Conservation (phyloP, 37 sponge, comb jelly and placozoan genomes). For the Agelas oroides region DNA sequence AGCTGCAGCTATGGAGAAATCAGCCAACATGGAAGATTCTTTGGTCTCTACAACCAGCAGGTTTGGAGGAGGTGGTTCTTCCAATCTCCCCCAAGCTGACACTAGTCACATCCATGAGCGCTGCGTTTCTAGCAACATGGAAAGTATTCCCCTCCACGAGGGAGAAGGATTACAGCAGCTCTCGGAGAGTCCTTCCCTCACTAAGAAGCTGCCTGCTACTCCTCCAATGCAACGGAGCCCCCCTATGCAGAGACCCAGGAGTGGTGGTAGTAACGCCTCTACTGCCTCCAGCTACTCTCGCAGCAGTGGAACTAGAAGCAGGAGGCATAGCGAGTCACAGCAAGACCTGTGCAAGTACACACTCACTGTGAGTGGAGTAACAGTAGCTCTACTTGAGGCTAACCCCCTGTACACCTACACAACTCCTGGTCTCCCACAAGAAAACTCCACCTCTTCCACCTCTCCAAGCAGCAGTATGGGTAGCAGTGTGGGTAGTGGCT, state of each 20-base stretch:
- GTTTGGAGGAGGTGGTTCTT: neutral
- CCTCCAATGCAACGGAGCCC: neutral
- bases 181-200: conserved; percentile 26
- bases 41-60: conserved; percentile 3
- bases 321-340: neutral
- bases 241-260: neutral
- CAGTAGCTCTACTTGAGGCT: conserved; percentile 50
- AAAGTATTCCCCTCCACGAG: conserved; percentile 25
- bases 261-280: no score
- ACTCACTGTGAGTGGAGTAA: conserved; percentile 47
- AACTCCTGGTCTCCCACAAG: neutral
- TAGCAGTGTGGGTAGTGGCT: no score
- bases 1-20: neutral
- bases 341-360: conserved; percentile 38
- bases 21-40: neutral
- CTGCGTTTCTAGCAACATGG: neutral
- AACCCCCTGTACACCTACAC: conserved; percentile 53
- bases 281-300: neutral
- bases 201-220: neutral
- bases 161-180: conserved; percentile 52
- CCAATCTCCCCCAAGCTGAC: no score
- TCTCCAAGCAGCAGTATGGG: neutral
- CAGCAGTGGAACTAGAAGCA: neutral
- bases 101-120: neutral
- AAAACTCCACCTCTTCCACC: neutral